Base-by-base conservation (phyloP, 2,888 invertebrate genomes). In the Orchesellides sinensis region DNA sequence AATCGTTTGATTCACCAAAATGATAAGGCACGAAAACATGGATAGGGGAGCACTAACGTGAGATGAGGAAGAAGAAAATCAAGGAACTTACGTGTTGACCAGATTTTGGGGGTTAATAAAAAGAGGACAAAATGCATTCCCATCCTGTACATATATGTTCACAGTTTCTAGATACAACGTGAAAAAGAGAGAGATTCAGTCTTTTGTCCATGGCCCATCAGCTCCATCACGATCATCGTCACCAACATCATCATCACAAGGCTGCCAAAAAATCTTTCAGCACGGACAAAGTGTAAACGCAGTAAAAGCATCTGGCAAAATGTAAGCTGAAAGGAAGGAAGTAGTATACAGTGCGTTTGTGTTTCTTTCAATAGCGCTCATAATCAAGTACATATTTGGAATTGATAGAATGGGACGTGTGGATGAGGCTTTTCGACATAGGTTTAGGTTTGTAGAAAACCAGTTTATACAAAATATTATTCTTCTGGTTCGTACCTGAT, bases 241-340 rank as follows among this genome's bases (percentile, higher is more conserved):
- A 66, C 68, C 77, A 77, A 59, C 68, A 59, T 32, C 56, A 52
- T 45, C 77, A 77, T 68, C 45, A 66, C 21, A 68, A 49, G 54
- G 56, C 77, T 77, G 77, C 77, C 77, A 77, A 68, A 77, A 77
- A 77, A 77, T 77, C 77, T 77, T 66, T 77, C 77, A 77, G 59
- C 59, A 59, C 6, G 52, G 23, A 52, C 52, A 52, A 52, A 52
- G n/a, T n/a, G n/a, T 40, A 40, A 40, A 40, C n/a, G 40, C 2
- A 2, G 1, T n/a, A 40, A 40, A 40, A 2, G 2, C 77, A 77
- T 77, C 77, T 77, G 77, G 68, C n/a, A 68, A 68, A 68, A 23
- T 21, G 54, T 19, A 63, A 63, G 63, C 49, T 19, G 63, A 54
- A 65, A 56, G n/a, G 63, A 35, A 66, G 45, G 29, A 19, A 75